These are phyloP conservation scores for Drosophila meridiana DNA, from an alignment of 2,888 invertebrate genomes.

Conservation along the genomic window DNA sequence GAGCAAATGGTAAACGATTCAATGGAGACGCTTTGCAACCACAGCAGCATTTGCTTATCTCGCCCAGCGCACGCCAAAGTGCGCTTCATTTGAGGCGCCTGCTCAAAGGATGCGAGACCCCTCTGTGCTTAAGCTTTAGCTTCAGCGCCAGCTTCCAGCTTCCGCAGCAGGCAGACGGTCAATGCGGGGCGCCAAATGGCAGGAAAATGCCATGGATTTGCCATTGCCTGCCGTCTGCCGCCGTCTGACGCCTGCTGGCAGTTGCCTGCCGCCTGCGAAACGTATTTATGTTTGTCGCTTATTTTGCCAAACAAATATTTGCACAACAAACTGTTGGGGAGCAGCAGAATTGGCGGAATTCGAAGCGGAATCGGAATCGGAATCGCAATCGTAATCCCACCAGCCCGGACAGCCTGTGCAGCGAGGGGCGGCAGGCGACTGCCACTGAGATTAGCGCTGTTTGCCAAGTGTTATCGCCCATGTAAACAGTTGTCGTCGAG, in stretches of 20 bases:
- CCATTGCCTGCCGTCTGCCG: slow-evolving; percentile 26
- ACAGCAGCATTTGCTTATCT: slow-evolving; percentile 75
- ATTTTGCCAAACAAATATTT: slow-evolving; percentile 75
- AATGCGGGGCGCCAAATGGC: slow-evolving; percentile 62
- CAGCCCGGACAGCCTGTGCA: not conserved
- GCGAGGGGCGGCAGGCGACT: slow-evolving; percentile 19
- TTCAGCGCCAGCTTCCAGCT: slow-evolving; percentile 6
- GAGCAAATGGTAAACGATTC: slow-evolving; percentile 72
- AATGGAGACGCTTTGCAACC: slow-evolving; percentile 60
- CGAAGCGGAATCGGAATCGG: slow-evolving; percentile 28
- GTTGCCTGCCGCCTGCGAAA: slow-evolving; percentile 36
- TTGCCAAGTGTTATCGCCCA: slow-evolving; percentile 74
- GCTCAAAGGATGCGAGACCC: slow-evolving; percentile 64
- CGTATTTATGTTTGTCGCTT: slow-evolving; percentile 71
- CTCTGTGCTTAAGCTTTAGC: slow-evolving; percentile 19
- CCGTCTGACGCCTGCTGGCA: slow-evolving; percentile 22
- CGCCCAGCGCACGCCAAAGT: slow-evolving; percentile 66
- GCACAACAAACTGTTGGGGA: slow-evolving; percentile 47
- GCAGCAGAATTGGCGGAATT: slow-evolving; percentile 13
- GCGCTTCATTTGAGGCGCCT: slow-evolving; percentile 72
- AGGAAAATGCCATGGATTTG: slow-evolving; percentile 63
- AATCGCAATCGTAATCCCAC: slow-evolving; percentile 22
- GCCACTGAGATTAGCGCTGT: slow-evolving; percentile 71
- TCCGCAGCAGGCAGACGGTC: slow-evolving; percentile 56
- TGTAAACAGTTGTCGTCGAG: slow-evolving; percentile 73